Evolutionary conservation across 2,888 invertebrate species (phyloP), one percentile per base, ranked within the genome.

Genomic region (Erannis defoliaria): DNA sequence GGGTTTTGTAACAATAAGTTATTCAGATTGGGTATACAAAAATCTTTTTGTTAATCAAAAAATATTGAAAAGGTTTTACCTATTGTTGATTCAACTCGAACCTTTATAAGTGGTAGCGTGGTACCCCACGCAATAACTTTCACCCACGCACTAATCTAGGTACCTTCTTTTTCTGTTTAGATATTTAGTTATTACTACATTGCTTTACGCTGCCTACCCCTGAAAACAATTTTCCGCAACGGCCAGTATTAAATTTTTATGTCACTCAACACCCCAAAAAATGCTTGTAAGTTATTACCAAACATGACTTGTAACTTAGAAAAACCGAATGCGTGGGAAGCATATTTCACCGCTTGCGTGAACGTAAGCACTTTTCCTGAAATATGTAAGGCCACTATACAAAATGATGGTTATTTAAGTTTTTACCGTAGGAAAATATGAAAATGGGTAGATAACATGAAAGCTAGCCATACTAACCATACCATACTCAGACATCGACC

Each of bases 281-380:
- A 26, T 10, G 29, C 18, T 19, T 29, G 35, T 40, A 40, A 18
- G 38, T 29, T 29, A 51, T 51, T 51, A 26, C 16, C 0, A 38
- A 46, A 10, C 55, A 46, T 55, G 55, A 55, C 55, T 55, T 55
- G 55, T 55, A 35, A 33, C 9, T 49, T 49, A 37, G 49, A 8
- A 8, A 5, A 35, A 23, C 35, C 35, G 35, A 35, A 2, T n/a
- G 2, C 35, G 49, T 55, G 31, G 48, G 55, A 8, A 35, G 19
- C 6, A 21, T 55, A 35, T 54, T 55, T 40, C 29, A 48, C 9
- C 18, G 35, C 35, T 43, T 21, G 55, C 45, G 45, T 26, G 54
- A 19, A 19, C 19, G 10, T 45, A 35, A 45, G 14, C 53, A 43
- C 37, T 55, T 55, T 42, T 33, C 23, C 45, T 45, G 45, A 46